Evolutionary conservation across 2,797 vertebrate species (phyloP).

Genomic region (Enoplosus armatus): DNA sequence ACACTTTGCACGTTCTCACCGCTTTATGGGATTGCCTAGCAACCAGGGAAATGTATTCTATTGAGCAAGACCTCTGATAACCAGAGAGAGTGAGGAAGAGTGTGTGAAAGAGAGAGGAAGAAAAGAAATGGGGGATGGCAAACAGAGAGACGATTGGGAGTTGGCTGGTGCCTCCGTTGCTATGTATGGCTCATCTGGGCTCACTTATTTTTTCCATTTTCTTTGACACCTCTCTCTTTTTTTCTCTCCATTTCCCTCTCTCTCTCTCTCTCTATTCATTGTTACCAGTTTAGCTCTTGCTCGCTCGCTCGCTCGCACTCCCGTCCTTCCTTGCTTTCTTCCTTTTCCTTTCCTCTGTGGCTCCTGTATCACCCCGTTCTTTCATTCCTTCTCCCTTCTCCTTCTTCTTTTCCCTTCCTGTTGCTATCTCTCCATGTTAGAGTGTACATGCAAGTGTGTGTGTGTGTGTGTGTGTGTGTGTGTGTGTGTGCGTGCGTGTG

Average conservation of each 20-base stretch:
- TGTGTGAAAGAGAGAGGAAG: constrained; percentile 5
- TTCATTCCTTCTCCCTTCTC: constrained; percentile 1
- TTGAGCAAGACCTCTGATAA: constrained; percentile 80
- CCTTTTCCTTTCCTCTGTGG: constrained; percentile 27
- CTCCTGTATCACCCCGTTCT: constrained; percentile 20
- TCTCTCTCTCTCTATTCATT: constrained; percentile 37
- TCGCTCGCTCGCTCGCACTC: constrained; percentile 15
- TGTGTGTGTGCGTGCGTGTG: background rate
- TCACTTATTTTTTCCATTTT: constrained; percentile 67
- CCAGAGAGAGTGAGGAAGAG: constrained; percentile 46
- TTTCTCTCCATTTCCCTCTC: background rate
- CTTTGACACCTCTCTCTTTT: constrained; percentile 57
- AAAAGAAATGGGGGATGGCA: constrained; percentile 24
- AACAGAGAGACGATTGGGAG: constrained; percentile 59
- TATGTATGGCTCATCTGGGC: constrained; percentile 73
- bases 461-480: background rate
- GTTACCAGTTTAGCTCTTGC: constrained; percentile 55
- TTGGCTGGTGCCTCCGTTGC: constrained; percentile 67
- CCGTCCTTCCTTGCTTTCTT: constrained; percentile 25
- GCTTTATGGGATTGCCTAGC: constrained; percentile 89
- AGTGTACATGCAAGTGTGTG: background rate
- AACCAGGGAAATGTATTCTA: constrained; percentile 87
- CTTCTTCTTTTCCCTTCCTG: constrained; percentile 15
- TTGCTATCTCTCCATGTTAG: constrained; percentile 4
- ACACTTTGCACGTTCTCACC: constrained; percentile 82